Percentiles rank a stretch among this genome's conserved stretches.
Evolutionary conservation across 2,113 vertebrate genomes (phyloP).

Genomic region (Scytalopus superciliaris): DNA sequence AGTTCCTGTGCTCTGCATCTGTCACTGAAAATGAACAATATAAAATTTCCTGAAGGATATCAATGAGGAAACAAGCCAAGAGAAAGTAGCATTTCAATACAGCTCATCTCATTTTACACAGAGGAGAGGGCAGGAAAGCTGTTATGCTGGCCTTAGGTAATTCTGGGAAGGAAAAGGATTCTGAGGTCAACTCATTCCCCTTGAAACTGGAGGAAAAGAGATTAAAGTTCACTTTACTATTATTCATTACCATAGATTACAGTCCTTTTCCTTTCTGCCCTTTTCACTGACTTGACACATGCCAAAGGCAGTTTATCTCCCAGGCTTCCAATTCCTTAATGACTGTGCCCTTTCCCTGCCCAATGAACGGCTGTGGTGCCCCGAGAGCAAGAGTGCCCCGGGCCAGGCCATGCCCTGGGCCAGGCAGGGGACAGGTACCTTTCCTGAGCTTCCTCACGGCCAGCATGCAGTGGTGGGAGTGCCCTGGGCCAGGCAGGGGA

Average conservation of each 20-base stretch:
- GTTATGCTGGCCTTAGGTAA: not conserved
- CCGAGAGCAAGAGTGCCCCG: not conserved
- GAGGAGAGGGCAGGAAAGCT: conserved; percentile 18
- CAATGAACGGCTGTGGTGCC: not conserved
- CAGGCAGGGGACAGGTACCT: not conserved
- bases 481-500: not conserved
- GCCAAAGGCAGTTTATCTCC: conserved; percentile 2
- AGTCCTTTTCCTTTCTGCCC: not conserved
- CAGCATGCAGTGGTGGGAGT: too few species aligned
- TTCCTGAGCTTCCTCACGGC: too few species aligned
- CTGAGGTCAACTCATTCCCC: not conserved
- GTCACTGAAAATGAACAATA: not conserved
- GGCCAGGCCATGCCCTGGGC: too few species aligned
- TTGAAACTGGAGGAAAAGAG: not conserved
- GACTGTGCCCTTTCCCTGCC: not conserved
- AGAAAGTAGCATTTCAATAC: not conserved
- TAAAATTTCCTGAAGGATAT: not conserved
- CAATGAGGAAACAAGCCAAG: not conserved
- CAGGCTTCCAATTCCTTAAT: not conserved
- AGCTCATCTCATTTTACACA: not conserved
- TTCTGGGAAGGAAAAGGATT: not conserved
- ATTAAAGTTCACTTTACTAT: not conserved
- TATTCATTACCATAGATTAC: conserved; percentile 5
- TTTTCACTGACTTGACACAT: conserved; percentile 2
- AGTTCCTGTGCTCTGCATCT: not conserved